phyloP scores from a whole-genome alignment of 2,888 invertebrate species.

The Terebella lapidaria region DNA sequence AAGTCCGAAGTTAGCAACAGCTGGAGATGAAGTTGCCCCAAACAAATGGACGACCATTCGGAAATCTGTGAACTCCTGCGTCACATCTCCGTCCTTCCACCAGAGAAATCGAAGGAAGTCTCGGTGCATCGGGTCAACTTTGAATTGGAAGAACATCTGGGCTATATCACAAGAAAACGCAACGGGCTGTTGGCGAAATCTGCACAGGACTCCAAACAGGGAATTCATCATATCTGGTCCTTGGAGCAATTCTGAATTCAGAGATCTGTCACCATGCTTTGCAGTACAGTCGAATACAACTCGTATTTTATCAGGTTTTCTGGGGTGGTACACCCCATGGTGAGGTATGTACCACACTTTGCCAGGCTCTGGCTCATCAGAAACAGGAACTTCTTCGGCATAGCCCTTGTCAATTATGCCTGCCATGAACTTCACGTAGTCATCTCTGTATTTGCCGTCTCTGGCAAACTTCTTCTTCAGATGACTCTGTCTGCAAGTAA shows the following conservation, averaged over 20 bases:
- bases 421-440: no score
- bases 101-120: neutral
- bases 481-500: no score
- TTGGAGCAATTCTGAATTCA: neutral
- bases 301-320: neutral
- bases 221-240: neutral
- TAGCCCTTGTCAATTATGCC: no score
- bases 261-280: no score
- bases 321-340: neutral
- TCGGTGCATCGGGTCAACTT: neutral
- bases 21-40: neutral
- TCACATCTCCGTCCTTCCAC: neutral
- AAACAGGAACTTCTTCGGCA: neutral
- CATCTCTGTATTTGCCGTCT: no score
- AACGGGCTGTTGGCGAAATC: neutral
- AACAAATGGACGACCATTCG: neutral
- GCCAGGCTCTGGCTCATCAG: neutral
- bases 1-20: neutral
- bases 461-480: no score
- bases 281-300: constrained; percentile 3
- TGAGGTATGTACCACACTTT: neutral
- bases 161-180: neutral
- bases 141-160: neutral
- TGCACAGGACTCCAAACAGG: neutral
- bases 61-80: neutral